Base-by-base conservation (phyloP, 1,140 invertebrate genomes). In the Antheraea pernyi region DNA sequence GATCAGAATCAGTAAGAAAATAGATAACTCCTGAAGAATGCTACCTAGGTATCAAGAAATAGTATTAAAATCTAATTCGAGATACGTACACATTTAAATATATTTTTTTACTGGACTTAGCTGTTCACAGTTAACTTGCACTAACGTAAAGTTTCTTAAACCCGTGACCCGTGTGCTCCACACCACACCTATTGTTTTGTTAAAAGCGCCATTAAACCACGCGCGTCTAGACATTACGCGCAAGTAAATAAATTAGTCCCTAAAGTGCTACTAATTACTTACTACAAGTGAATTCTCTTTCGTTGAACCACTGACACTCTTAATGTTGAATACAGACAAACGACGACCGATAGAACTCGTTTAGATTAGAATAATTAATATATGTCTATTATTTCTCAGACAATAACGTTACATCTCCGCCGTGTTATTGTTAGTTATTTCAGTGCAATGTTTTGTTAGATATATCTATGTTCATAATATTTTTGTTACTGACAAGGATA, bases 241-340 rank as follows among this genome's bases (percentile, higher is more conserved):
- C 77, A 81, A 82, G 78, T 85, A 89, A 86, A 86, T 85, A 86
- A 86, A 88, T 86, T 83, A 86, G 77, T 75, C 75, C 74, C 76
- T 81, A 82, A 86, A 86, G 79, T 85, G 79, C 71, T 75, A 77
- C 80, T 86, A 86, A 88, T 88, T 83, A 84, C 78, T 73, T 76
- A 74, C 75, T 71, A 75, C 69, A 81, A 73, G 73, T 74, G 65
- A 78, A 75, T 79, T 84, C 78, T 76, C 73, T 80, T 83, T 77
- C 76, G 76, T 60, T 66, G 65, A 75, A 81, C 69, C 67, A 73
- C 67, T 70, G 67, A 70, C 64, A 71, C 69, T 74, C 69, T 76
- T 73, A 73, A 66, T 80, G 70, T 75, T 77, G 71, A 80, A 78
- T 77, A 77, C 69, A 68, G 70, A 73, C 72, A 62, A 62, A 66